Evolutionary conservation across 23 tunicate species (phyloP), one percentile per base, ranked within the genome.

Genomic region (Aplidium turbinatum): DNA sequence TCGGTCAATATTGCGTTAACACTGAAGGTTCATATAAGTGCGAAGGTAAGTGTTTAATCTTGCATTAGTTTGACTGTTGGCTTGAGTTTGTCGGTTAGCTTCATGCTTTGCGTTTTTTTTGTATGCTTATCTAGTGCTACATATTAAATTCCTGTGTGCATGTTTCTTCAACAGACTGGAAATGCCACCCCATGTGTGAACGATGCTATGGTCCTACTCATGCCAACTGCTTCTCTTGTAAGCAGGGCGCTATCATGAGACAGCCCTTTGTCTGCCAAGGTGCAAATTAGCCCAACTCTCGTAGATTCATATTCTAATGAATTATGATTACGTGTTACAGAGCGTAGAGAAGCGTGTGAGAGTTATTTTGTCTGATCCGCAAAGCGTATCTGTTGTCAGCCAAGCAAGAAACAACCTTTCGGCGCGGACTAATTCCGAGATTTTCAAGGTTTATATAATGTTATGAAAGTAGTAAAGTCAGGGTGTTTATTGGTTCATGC

Each of bases 191-290:
- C 0, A 62, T 89, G 72, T 89, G 96, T 75, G 80, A 34, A 62
- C 75, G 75, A 6, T 82, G 87, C 38, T 89, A 89, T 47, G 96
- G 87, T 31, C 95, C 95, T 52, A 85, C 84, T 11, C 78, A 87
- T 58, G 70, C 83, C 20, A 76, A 87, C 71, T 87, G 95, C 68
- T 87, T 87, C 73, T 31, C 63, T 47, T 87, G 95, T 65, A 56
- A 52, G 46, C 86, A 78, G 21, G 95, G 95, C 38, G 47, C 84
- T 25, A 80, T 87, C 58, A 87, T 87, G 95, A 58, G 95, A 33
- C 83, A 76, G 33, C 95, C 95, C 47, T 87, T 87, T 75, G 55
- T 87, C 54, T 87, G 95, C 73, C 95, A 87, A 87, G 95, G 95
- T 87, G 63, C 21, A 2, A 47, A 48, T 27, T 22, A 3, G 24